Conservation (phyloP, 2,113 vertebrate species). For the Tympanuchus pallidicinctus region DNA sequence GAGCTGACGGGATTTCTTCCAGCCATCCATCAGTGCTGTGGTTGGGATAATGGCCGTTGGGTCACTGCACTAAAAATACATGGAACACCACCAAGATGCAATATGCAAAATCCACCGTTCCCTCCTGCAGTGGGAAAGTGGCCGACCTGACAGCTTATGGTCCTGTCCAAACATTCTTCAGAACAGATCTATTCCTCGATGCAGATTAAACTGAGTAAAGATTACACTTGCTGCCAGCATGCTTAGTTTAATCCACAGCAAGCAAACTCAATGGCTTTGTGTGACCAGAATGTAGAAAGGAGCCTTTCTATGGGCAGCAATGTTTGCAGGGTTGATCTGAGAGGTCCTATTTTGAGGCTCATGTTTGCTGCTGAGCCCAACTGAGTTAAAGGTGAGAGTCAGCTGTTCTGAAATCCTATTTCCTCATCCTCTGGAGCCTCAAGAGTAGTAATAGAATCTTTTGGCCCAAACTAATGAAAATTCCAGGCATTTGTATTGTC, state of each 20-base stretch:
- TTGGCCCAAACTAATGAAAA: not conserved
- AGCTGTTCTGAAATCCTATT: not conserved
- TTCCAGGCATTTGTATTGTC: not conserved
- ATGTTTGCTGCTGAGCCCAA: not conserved
- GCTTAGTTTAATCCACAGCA: not conserved
- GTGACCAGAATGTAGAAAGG: not conserved
- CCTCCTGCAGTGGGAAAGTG: not conserved
- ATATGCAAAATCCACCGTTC: fast-evolving
- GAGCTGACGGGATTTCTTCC: not conserved
- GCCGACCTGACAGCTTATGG: not conserved
- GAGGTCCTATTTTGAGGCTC: fast-evolving
- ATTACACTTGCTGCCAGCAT: fast-evolving
- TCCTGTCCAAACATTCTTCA: not conserved
- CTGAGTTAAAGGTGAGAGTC: not conserved
- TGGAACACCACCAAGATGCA: not conserved
- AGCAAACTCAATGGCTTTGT: not conserved
- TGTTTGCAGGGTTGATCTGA: not conserved
- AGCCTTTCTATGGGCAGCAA: not conserved
- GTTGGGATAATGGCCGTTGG: not conserved
- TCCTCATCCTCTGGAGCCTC: not conserved
- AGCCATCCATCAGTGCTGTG: not conserved
- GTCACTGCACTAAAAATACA: not conserved
- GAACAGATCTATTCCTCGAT: not conserved
- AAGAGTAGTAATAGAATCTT: fast-evolving
- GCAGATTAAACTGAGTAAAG: not conserved